phyloP scores from a whole-genome alignment of 2,888 invertebrate species.

The Peribatodes rhomboidaria region DNA sequence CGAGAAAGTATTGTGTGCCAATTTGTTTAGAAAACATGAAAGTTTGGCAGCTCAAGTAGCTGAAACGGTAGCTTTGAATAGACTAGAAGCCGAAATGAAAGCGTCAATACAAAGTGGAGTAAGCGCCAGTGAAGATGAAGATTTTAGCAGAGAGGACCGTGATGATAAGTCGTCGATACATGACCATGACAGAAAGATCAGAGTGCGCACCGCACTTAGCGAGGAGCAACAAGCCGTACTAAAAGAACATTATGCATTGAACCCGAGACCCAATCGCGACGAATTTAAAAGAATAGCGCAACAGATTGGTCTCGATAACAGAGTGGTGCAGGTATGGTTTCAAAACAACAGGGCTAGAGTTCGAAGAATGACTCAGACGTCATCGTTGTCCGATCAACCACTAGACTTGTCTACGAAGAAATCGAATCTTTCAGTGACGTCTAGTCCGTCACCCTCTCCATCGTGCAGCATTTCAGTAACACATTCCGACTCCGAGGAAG shows the following conservation, averaged over 20 bases:
- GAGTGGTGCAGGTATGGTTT: constrained; percentile 98
- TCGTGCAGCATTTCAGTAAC: constrained; percentile 87
- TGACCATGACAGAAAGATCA: constrained; percentile 92
- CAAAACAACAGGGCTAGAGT: constrained; percentile 97
- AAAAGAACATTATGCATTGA: constrained; percentile 95
- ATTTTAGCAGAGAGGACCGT: constrained; percentile 80
- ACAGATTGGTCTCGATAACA: constrained; percentile 90
- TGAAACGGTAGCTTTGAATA: constrained; percentile 87
- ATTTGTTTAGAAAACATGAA: constrained; percentile 88
- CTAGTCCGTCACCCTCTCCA: constrained; percentile 88
- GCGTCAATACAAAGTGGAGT: constrained; percentile 82
- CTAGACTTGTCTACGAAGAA: constrained; percentile 96
- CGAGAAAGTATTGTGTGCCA: constrained; percentile 88
- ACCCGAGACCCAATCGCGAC: constrained; percentile 97
- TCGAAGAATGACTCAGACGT: constrained; percentile 87
- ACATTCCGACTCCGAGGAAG: constrained; percentile 90
- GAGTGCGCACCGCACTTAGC: constrained; percentile 97
- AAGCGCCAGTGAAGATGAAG: constrained; percentile 89
- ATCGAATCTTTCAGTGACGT: constrained; percentile 83
- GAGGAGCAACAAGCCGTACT: constrained; percentile 97
- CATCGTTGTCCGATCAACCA: constrained; percentile 90
- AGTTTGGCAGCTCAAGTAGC: constrained; percentile 93
- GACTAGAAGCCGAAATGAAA: constrained; percentile 81
- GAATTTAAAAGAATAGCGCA: constrained; percentile 96
- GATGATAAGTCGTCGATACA: constrained; percentile 85